Evolutionary conservation across 1,140 invertebrate species (phyloP).

Genomic region (Yoshiicerus persimilis): DNA sequence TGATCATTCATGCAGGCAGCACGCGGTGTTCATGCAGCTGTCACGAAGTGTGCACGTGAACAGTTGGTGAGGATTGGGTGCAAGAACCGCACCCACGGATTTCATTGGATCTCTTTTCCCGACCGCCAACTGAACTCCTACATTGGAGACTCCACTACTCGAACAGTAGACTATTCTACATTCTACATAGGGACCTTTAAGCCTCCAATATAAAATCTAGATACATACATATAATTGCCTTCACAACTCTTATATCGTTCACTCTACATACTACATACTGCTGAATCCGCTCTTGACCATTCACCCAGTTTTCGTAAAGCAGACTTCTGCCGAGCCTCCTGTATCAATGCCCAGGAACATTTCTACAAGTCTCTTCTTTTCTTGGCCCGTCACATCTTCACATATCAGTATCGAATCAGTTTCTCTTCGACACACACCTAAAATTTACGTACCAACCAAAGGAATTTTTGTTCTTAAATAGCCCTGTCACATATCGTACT

Average conservation of each 20-base stretch:
- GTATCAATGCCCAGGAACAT: background rate
- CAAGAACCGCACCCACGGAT: slow-evolving; percentile 32
- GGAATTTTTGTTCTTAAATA: background rate
- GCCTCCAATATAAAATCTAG: background rate
- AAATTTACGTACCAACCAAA: background rate
- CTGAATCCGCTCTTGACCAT: slow-evolving; percentile 22
- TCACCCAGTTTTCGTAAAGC: slow-evolving; percentile 10
- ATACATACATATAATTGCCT: background rate
- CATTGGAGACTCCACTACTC: background rate
- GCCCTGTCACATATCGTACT: background rate
- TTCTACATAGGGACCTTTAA: background rate
- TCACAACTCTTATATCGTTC: background rate
- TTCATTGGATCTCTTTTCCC: slow-evolving; percentile 26
- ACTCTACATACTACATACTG: background rate
- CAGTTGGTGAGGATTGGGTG: slow-evolving; percentile 29
- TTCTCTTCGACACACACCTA: background rate
- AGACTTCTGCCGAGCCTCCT: background rate
- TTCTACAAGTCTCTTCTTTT: background rate
- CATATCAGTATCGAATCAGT: background rate
- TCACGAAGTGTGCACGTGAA: slow-evolving; percentile 39
- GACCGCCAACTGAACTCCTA: slow-evolving; percentile 30
- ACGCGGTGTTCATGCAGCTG: slow-evolving; percentile 21
- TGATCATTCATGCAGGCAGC: background rate
- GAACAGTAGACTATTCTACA: background rate
- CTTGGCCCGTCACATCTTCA: background rate